Percentiles rank a stretch among this genome's conserved stretches.
Conservation (phyloP, 1,140 invertebrate genomes). For the Leguminivora glycinivorella region DNA sequence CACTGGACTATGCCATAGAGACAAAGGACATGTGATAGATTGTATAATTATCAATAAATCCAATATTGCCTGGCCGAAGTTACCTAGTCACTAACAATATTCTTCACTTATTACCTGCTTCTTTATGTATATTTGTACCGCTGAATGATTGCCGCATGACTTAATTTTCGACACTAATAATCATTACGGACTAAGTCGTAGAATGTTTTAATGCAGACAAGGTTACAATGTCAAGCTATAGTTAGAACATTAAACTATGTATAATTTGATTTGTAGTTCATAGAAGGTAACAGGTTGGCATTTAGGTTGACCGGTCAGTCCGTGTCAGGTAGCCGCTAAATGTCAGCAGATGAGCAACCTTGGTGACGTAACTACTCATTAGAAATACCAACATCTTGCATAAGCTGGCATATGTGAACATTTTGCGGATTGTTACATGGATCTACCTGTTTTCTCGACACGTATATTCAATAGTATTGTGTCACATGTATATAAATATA, state of each 20-base stretch:
- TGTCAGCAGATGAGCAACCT: conserved; percentile 70
- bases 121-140: too few relatives aligned
- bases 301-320: conserved; percentile 57
- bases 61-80: too few relatives aligned
- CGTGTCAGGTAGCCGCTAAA: conserved; percentile 53
- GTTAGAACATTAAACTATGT: conserved; percentile 29
- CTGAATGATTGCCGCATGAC: too few relatives aligned
- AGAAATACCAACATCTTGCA: conserved; percentile 55
- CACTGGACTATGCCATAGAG: too few relatives aligned
- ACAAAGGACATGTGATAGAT: too few relatives aligned
- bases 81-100: too few relatives aligned
- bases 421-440: neutral
- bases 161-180: too few relatives aligned
- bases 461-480: too few relatives aligned
- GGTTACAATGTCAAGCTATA: neutral
- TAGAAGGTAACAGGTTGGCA: conserved; percentile 58
- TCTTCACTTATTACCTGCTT: too few relatives aligned
- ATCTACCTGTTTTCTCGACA: neutral
- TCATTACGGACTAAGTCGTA: neutral
- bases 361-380: conserved; percentile 63
- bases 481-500: too few relatives aligned
- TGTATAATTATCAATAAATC: too few relatives aligned
- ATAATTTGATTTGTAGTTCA: conserved; percentile 37
- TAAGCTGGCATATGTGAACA: conserved; percentile 30
- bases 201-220: neutral